These are phyloP conservation scores for Spinus pinus DNA, from an alignment of 2,797 vertebrate genomes.

Conservation along the genomic window DNA sequence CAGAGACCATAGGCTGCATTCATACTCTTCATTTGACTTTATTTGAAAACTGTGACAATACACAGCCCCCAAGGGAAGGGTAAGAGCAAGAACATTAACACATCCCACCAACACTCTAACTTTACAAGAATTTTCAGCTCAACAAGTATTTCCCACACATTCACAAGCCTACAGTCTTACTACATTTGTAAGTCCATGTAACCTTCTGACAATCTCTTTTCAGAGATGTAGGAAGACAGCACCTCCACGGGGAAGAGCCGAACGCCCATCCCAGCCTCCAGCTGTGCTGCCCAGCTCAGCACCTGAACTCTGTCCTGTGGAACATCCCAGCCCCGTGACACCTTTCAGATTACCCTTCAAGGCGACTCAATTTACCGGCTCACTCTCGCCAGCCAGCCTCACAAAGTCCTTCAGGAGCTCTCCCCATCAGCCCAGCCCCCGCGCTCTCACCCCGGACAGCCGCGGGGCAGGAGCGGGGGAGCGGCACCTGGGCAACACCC, in stretches of 20 bases:
- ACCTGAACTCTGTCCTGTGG: not conserved
- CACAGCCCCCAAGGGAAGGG: rapidly evolving
- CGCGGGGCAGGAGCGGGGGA: not conserved
- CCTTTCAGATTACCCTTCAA: not conserved
- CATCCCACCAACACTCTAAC: not conserved
- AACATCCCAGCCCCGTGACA: not conserved
- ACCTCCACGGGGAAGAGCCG: rapidly evolving
- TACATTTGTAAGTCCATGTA: not conserved
- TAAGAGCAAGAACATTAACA: not conserved
- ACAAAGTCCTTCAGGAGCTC: not conserved
- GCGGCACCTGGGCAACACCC: not conserved
- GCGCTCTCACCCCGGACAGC: not conserved
- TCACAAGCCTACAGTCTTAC: not conserved
- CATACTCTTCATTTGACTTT: not conserved
- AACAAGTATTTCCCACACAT: not conserved
- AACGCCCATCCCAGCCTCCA: rapidly evolving
- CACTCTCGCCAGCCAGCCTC: not conserved
- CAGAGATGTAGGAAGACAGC: not conserved
- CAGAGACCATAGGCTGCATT: no score
- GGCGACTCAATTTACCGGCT: not conserved
- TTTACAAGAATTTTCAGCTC: not conserved
- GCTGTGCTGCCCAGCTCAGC: not conserved
- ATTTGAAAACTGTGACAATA: not conserved
- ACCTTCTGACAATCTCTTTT: not conserved
- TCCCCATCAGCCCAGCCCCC: rapidly evolving